These are phyloP conservation scores for Papilio elwesi DNA, from an alignment of 2,888 invertebrate genomes.

Conservation along the genomic window DNA sequence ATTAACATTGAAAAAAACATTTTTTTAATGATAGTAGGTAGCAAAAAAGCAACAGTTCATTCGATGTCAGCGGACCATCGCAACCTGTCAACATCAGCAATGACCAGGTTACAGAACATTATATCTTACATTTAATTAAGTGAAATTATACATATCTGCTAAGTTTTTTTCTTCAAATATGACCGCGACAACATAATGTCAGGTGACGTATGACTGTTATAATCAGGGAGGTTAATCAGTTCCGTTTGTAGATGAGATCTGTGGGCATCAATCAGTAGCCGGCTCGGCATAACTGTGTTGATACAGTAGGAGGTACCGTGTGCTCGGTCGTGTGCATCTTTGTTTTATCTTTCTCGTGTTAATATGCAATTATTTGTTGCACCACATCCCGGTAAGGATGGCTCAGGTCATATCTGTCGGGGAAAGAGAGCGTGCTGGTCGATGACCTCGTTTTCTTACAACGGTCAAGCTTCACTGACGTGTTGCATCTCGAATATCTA, in stretches of 20 bases:
- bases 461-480: conserved; percentile 42
- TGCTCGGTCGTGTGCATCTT: conserved; percentile 64
- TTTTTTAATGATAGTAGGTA: no score
- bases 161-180: conserved; percentile 24
- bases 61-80: no score
- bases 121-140: no score
- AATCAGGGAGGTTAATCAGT: conserved; percentile 27
- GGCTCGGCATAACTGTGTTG: conserved; percentile 35
- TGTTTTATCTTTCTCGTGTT: conserved; percentile 53
- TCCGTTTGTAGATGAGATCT: conserved; percentile 39
- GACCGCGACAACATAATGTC: neutral
- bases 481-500: conserved; percentile 24
- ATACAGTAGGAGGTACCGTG: conserved; percentile 42
- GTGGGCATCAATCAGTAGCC: conserved; percentile 47
- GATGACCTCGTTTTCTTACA: conserved; percentile 44
- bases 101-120: no score
- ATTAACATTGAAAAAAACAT: no score
- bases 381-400: conserved; percentile 52
- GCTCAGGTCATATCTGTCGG: conserved; percentile 56
- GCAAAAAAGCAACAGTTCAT: no score
- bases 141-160: neutral
- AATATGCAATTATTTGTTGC: conserved; percentile 56
- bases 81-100: no score
- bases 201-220: neutral
- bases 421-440: conserved; percentile 62